Evolutionary conservation across 2,113 vertebrate genomes (phyloP).

Genomic region (Nothocercus nigrocapillus): DNA sequence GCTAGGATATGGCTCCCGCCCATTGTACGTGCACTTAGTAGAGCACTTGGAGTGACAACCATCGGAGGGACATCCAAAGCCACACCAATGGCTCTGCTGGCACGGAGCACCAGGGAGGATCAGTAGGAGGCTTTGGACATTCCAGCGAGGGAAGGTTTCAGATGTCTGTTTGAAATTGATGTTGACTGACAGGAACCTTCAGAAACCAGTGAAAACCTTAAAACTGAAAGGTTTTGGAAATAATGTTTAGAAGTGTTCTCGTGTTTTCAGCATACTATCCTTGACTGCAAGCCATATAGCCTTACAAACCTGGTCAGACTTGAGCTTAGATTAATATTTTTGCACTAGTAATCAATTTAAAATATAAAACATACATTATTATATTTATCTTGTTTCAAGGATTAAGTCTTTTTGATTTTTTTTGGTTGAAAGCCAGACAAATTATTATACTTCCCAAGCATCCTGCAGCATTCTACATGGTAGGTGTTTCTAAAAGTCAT

Average conservation of each 20-base stretch:
- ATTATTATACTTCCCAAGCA: rapidly evolving
- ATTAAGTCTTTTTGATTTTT: not conserved
- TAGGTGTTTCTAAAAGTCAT: not conserved
- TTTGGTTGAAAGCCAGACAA: not conserved
- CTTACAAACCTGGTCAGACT: not conserved
- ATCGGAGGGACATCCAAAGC: not conserved
- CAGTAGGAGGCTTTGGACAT: not conserved
- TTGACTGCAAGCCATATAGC: not conserved
- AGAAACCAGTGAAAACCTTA: not conserved
- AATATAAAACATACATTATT: not conserved
- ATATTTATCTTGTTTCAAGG: too few species aligned
- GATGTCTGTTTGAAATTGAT: not conserved
- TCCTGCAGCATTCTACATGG: not conserved
- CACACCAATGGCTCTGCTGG: not conserved
- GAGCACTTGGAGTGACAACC: not conserved
- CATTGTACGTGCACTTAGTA: not conserved
- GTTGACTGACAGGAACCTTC: not conserved
- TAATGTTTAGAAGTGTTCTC: not conserved
- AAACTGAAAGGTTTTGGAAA: not conserved
- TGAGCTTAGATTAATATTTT: not conserved
- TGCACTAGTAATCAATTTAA: not conserved
- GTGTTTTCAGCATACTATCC: rapidly evolving
- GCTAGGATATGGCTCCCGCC: not conserved
- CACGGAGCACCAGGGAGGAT: not conserved
- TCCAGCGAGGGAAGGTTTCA: not conserved